Base-by-base conservation (phyloP, 2,797 vertebrate species). In the Platyrinchus mystaceus region DNA sequence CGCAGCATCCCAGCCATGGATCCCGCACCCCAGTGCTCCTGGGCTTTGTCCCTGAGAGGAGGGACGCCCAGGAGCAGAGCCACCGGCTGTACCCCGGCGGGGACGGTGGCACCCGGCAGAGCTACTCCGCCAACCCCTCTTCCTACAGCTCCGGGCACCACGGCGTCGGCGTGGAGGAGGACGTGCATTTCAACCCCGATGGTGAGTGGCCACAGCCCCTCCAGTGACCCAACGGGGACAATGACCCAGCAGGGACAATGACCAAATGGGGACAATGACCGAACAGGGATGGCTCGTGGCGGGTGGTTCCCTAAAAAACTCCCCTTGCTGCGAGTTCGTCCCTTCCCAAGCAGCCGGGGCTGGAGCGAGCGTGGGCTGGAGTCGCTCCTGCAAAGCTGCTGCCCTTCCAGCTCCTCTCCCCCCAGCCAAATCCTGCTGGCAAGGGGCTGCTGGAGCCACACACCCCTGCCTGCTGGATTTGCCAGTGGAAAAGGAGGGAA, bases 101-200 rank as follows among this genome's bases (percentile, higher is more conserved):
- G 69, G 97, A 95, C 0, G 52, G 94, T 4, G 28, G 2, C 88
- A 1, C 4, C 79, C 64, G 9, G 39, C 95, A 84, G 34, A 46
- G 90, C 37, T 63, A 89, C 63, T 67, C 90, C 0, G 80, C 92
- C 49, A 96, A 50, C 55, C 46, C 93, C 8, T 96, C 97, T 8
- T 97, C 96, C 3, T 87, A 89, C 56, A 95, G 76, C 86, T 96
- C 69, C 2, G 97, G 98, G 49, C 97, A 97, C 18, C 98, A 98
- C 6, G 97, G 98, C 8, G 98, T 99, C 7, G 98, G 97, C 4
- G 98, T 98, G 93, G 98, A 98, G 6, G 99, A 98, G 32, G 95
- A 96, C 1, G 94, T 98, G 24, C 73, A 98, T 78, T 98, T 99
- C 69, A 98, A 98, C 87, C 97, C 98, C 0, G 98, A 98, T 43